Percentiles rank a stretch among this genome's conserved stretches.
phyloP scores from a whole-genome alignment of 92 coral and sea anemone species.

The Actinostola sp. region DNA sequence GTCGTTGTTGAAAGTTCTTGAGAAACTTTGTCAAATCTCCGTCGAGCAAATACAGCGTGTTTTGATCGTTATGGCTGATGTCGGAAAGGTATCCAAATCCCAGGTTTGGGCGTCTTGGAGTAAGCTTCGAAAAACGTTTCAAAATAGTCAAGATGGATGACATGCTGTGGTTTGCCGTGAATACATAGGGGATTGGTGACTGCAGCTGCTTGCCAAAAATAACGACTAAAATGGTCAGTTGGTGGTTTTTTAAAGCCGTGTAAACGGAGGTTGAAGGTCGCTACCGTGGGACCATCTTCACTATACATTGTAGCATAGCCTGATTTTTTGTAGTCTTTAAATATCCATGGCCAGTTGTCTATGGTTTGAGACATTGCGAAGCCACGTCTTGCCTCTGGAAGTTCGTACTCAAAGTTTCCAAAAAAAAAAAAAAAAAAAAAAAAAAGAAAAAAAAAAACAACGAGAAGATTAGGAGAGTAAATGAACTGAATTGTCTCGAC shows the following conservation, averaged over 20 bases:
- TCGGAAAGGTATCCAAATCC: slow-evolving; percentile 78
- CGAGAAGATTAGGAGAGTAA: too few species aligned
- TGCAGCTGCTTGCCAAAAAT: slow-evolving; percentile 85
- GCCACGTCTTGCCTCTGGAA: slow-evolving; percentile 90
- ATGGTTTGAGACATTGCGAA: slow-evolving; percentile 56
- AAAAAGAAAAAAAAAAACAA: too few species aligned
- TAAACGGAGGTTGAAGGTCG: slow-evolving; percentile 79
- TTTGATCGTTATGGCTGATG: slow-evolving; percentile 63
- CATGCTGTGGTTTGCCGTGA: slow-evolving; percentile 81
- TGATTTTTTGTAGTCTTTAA: too few species aligned
- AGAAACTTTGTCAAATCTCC: slow-evolving; percentile 57
- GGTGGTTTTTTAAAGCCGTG: slow-evolving; percentile 91
- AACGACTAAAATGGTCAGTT: slow-evolving; percentile 82
- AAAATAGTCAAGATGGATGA: slow-evolving; percentile 77
- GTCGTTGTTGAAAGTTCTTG: too few species aligned
- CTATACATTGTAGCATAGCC: slow-evolving; percentile 93
- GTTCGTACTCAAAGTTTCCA: slow-evolving; percentile 79
- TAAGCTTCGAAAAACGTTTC: slow-evolving; percentile 83
- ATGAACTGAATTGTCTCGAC: too few species aligned
- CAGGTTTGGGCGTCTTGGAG: slow-evolving; percentile 70
- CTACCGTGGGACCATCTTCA: slow-evolving; percentile 71
- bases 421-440: too few species aligned
- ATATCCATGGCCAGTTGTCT: slow-evolving; percentile 94
- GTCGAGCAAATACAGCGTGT: slow-evolving; percentile 45
- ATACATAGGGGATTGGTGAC: too few species aligned